Evolutionary conservation across 2,888 invertebrate genomes (phyloP), one percentile per base, ranked within the genome.

Genomic region (Sericinus montela): DNA sequence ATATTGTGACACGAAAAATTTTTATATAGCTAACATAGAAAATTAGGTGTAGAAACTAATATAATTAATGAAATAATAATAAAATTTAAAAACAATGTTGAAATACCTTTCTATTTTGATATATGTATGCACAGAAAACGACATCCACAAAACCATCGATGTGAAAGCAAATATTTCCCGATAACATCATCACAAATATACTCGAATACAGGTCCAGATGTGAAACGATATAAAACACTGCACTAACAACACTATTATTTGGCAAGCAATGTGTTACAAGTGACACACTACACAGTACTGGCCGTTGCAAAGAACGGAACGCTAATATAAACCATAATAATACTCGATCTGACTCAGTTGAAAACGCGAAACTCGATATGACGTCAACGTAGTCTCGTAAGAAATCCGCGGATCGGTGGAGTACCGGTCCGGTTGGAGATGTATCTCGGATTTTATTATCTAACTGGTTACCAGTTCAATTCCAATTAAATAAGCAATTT

Each of bases 131-230:
- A 59, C 79, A 85, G 47, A 76, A 84, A 0, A 86, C 87, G 29
- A 86, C 85, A 76, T 87, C 87, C 72, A 80, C 69, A 57, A 87
- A 87, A 54, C 79, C 80, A 54, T 85, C 79, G 23, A 86, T 79
- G 40, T 72, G 75, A 29, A 82, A 73, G 66, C 75, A 77, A 56
- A 81, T 69, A 59, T 72, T 72, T 52, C 74, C 78, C 1, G 81
- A 67, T 67, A 78, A 78, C 86, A 86, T 86, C 49, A 54, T 73
- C 47, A 58, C 30, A 48, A 39, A 53, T 30, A 36, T 53, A 36
- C 36, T 47, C 49, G 52, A 52, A 13, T 11, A 38, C 5, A n/a
- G 8, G 6, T 23, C 23, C 11, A 37, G 23, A 19, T 19, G 5
- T 35, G 9, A 11, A 23, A 23, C 23, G 37, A 37, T 19, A 37